Evolutionary conservation across 92 coral and sea anemone genomes (phyloP).

Genomic region (Porites cylindrica): DNA sequence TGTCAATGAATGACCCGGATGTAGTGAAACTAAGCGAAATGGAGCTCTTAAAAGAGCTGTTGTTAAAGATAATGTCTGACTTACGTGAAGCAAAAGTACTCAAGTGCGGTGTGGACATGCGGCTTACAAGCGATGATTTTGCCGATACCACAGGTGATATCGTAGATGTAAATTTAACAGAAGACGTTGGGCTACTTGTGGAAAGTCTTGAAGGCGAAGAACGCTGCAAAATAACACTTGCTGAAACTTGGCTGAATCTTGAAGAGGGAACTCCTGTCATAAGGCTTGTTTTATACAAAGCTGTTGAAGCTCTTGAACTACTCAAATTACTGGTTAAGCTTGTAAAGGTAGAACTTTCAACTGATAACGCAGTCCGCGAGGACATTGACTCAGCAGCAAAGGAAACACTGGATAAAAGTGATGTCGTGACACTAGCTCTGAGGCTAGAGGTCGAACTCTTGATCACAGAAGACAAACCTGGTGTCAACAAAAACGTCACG

Average conservation of each 20-base stretch:
- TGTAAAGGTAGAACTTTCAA: background rate
- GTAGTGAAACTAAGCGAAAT: background rate
- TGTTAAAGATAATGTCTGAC: slow-evolving; percentile 17
- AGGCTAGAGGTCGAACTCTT: background rate
- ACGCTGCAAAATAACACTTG: background rate
- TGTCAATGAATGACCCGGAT: slow-evolving; percentile 4
- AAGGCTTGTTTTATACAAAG: background rate
- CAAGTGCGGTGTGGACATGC: slow-evolving; percentile 1
- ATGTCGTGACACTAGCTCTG: slow-evolving; percentile 7
- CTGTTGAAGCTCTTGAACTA: slow-evolving; percentile 1
- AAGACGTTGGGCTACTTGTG: background rate
- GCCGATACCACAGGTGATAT: background rate
- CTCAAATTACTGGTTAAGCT: background rate
- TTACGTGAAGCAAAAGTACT: slow-evolving; percentile 35
- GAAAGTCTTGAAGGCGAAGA: background rate
- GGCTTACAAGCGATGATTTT: slow-evolving; percentile 14
- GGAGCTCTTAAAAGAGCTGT: slow-evolving; percentile 24
- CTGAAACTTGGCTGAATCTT: background rate
- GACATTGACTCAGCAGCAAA: background rate
- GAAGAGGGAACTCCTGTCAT: background rate
- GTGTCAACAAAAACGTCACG: background rate
- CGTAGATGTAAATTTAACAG: background rate
- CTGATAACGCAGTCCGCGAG: background rate
- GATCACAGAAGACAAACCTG: background rate
- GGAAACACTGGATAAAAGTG: background rate